Evolutionary conservation across 2,113 vertebrate genomes (phyloP), one percentile per base, ranked within the genome.

Genomic region (Ptyas mucosa): DNA sequence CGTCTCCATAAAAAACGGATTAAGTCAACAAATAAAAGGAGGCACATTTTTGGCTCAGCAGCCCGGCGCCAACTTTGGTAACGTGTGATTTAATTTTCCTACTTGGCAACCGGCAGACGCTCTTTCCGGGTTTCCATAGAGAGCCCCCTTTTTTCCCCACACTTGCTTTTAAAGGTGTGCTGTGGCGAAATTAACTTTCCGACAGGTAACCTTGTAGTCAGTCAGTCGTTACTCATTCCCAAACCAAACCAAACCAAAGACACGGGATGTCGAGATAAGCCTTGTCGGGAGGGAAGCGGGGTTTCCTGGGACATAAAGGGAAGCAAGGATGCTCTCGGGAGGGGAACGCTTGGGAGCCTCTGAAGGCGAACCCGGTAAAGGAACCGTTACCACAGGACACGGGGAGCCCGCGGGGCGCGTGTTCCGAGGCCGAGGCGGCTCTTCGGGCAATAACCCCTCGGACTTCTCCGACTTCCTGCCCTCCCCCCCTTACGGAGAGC

Each of bases 391-490:
- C 21, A 0, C 6, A 0, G 24, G 9, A 87, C 86, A 3, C 89
- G 43, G 9, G 24, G 12, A 21, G 29, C 9, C 14, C 26, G 2
- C 5, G 51, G 69, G 23, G 6, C 8, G 15, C 26, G 24, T 26
- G 51, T 39, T 18, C n/a, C 64, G 88, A 89, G 57, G 58, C 85
- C 85, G 24, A 29, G 1, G 51, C 92, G 94, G 53, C 95, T 95
- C 95, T 94, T 95, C 95, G 89, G 93, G 92, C 94, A 88, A 93
- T 86, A 92, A 92, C 94, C 46, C 91, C 94, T 21, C 0, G 92
- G 88, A 52, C 94, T 95, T 87, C 90, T 90, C 15, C 95, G 89
- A 34, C 93, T 26, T 4, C 58, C 9, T 24, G 8, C 24, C 1
- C 21, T 21, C 21, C 0, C 91, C 95, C 3, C 91, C 94, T 15